A percentile compares a stretch with the other conserved stretches of the same genome.
Evolutionary conservation across 2,888 invertebrate species (phyloP).

Genomic region (Abrostola triplasia): DNA sequence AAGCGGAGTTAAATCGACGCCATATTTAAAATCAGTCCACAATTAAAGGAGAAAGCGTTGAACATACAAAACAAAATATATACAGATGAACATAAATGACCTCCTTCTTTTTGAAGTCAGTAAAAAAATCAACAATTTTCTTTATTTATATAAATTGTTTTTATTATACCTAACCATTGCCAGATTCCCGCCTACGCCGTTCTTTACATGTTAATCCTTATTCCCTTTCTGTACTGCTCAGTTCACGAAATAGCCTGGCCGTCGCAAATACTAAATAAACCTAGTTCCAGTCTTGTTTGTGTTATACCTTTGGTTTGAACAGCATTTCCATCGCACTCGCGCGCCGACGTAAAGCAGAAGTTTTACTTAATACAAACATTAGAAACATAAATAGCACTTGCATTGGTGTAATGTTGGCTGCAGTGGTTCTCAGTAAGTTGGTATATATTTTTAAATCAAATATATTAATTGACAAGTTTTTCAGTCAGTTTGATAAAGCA

Average conservation of each 20-base stretch:
- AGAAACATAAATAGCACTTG: not conserved
- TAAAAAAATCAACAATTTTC: no score
- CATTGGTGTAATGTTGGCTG: not conserved
- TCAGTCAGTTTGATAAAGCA: no score
- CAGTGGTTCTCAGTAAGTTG: not conserved
- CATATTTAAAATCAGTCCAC: no score
- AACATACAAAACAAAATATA: no score
- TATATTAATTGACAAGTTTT: no score
- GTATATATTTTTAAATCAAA: no score
- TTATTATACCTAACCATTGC: not conserved
- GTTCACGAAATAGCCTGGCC: not conserved
- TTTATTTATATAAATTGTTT: no score
- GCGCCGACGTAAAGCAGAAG: not conserved
- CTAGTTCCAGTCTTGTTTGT: conserved; percentile 18
- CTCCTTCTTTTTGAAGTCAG: no score
- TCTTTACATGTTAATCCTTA: no score
- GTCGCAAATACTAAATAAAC: conserved; percentile 24
- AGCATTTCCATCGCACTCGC: conserved; percentile 33
- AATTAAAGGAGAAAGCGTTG: no score
- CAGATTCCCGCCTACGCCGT: not conserved
- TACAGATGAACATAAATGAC: no score
- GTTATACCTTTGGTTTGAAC: conserved; percentile 9
- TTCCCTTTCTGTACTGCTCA: not conserved
- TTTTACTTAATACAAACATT: not conserved
- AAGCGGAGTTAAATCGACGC: no score